Base-by-base conservation (phyloP, 2,888 invertebrate species). In the Drosophila anomelani region DNA sequence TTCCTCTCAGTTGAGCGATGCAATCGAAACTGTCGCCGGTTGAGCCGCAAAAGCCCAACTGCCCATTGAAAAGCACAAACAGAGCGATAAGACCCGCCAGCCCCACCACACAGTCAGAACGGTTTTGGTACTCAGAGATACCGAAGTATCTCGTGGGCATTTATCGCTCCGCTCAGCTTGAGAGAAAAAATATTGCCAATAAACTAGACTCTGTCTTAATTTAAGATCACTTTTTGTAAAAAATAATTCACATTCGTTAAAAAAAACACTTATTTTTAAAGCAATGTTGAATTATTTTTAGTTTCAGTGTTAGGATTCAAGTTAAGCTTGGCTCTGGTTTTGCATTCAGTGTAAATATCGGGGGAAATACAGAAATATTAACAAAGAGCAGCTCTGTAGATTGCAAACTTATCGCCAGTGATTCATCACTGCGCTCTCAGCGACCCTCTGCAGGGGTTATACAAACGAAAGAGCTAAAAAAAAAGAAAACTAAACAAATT, bases 21-120 rank as follows among this genome's bases (percentile, higher is more conserved):
- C 53, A 54, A 43, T 59, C 54, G 34, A 29, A 53, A 73, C 73
- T 68, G 73, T 57, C 17, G 69, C 46, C 20, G 23, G 9, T 41
- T 23, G 5, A 36, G 39, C 26, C 36, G 69, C 17, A n/a, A 69
- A 38, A 32, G 34, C 46, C 10, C 43, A 44, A 34, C 29, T 12
- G 53, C 43, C 51, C 5, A 23, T 13, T n/a, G 12, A 26, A 69
- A 38, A 55, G 55, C 69, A 34, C 70, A 23, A 34, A 12, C 46
- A 17, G 29, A 12, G 57, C 44, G 73, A 73, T 73, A 73, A 73
- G 58, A 56, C 15, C 17, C 20, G 5, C 20, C 12, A 47, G 47
- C 26, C 26, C 26, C 20, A 10, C 26, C 47, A 17, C 17, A 32
- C 32, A 13, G 8, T 9, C 29, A n/a, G n/a, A 47, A 47, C 34